Conservation (phyloP, 2,113 vertebrate species). For the Pterocles burchelli region DNA sequence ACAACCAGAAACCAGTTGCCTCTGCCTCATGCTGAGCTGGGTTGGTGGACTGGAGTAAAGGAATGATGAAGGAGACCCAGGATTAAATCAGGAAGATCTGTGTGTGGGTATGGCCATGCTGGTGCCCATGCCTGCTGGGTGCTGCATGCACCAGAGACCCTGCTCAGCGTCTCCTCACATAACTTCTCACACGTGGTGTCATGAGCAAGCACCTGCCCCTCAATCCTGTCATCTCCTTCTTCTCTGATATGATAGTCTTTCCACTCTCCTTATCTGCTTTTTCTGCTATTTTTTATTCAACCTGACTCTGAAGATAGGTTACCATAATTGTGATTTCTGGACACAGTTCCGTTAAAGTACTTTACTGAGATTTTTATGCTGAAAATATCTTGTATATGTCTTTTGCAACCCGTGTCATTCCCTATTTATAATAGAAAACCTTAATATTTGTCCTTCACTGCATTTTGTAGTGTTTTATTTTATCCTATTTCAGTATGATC, state of each 20-base stretch:
- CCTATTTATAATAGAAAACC: not conserved
- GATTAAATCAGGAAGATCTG: not conserved
- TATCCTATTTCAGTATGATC: not conserved
- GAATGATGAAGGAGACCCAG: not conserved
- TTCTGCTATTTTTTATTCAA: not conserved
- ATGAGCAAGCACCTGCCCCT: not conserved
- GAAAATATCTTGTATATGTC: not conserved
- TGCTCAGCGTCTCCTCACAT: not conserved
- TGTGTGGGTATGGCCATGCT: not conserved
- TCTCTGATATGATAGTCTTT: not conserved
- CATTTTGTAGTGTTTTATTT: not conserved
- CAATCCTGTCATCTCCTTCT: not conserved
- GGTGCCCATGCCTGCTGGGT: fast-evolving
- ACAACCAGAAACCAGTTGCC: not conserved
- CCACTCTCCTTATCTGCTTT: not conserved
- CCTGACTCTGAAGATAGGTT: not conserved
- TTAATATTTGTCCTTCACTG: not conserved
- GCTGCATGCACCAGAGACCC: not conserved
- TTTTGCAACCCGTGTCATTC: not conserved
- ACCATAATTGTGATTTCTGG: not conserved
- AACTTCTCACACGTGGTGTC: fast-evolving
- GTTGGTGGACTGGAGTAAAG: not conserved
- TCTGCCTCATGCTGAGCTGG: not conserved
- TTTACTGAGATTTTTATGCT: not conserved
- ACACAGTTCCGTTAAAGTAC: not conserved